Percentiles rank a stretch among this genome's conserved stretches.
Evolutionary conservation across 2,888 invertebrate genomes (phyloP).

Genomic region (Heliothis peltigera): DNA sequence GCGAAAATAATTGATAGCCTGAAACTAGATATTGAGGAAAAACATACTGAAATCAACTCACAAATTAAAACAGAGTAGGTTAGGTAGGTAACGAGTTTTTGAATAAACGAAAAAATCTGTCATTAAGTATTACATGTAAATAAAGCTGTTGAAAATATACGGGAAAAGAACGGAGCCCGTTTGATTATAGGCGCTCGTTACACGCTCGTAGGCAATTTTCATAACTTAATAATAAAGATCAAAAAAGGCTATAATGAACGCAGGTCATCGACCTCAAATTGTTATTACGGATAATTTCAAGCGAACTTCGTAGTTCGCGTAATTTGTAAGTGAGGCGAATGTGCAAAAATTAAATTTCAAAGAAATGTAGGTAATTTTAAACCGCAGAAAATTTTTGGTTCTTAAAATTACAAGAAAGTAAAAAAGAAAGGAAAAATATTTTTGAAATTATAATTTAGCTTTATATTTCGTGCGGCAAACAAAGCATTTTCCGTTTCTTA

Average conservation of each 20-base stretch:
- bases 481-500: background rate
- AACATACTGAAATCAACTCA: background rate
- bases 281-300: conserved; percentile 13
- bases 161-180: conserved; percentile 8
- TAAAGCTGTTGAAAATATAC: conserved; percentile 40
- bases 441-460: no score
- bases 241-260: conserved; percentile 34
- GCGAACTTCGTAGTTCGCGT: conserved; percentile 24
- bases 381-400: conserved; percentile 5
- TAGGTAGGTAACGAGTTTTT: background rate
- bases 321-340: conserved; percentile 32
- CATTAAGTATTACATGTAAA: conserved; percentile 37
- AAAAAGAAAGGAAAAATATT: background rate
- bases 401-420: background rate
- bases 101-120: conserved; percentile 25
- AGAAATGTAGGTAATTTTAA: conserved; percentile 21
- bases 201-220: conserved; percentile 44
- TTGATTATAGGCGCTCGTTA: conserved; percentile 47
- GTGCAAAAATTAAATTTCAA: conserved; percentile 16
- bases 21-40: background rate
- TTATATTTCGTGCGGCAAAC: background rate
- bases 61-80: background rate
- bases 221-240: conserved; percentile 51
- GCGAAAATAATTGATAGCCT: background rate
- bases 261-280: conserved; percentile 36